These are phyloP conservation scores for Enteromius radiatus DNA, from an alignment of 2,797 vertebrate genomes.

Conservation along the genomic window DNA sequence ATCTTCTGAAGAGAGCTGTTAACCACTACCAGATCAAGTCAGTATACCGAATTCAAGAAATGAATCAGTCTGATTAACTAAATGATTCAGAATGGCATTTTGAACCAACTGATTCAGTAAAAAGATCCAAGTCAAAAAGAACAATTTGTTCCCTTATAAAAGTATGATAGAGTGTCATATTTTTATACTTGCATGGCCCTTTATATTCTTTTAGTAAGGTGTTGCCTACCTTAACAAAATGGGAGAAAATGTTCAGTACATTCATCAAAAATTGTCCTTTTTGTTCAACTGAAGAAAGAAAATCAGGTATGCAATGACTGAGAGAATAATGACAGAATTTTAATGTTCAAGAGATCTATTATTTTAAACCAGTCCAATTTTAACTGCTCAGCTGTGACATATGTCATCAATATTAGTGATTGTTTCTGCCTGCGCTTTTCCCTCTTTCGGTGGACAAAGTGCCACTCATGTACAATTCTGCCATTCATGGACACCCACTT, in stretches of 20 bases:
- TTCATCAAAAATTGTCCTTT: not conserved
- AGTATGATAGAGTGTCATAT: not conserved
- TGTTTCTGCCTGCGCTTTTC: not conserved
- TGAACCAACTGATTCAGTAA: not conserved
- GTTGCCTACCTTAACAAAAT: not conserved
- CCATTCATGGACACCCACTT: constrained; percentile 73
- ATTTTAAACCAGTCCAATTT: constrained; percentile 16
- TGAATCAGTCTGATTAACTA: not conserved
- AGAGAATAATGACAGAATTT: constrained; percentile 9
- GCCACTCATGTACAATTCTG: constrained; percentile 51
- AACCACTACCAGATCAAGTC: not conserved
- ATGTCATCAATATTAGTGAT: constrained; percentile 26
- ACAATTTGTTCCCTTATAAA: not conserved
- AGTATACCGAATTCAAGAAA: not conserved
- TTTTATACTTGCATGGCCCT: not conserved
- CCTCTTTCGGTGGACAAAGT: constrained; percentile 45
- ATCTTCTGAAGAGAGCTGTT: not conserved
- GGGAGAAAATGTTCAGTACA: not conserved
- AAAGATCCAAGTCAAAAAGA: not conserved
- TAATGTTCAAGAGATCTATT: not conserved
- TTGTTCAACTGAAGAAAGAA: not conserved
- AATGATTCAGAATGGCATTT: not conserved
- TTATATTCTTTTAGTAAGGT: not conserved
- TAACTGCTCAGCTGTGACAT: not conserved
- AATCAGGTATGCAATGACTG: not conserved